Percentiles rank a stretch among this genome's conserved stretches.
Conservation (phyloP, 1,140 invertebrate genomes). For the Drosophila pseudoobscura region DNA sequence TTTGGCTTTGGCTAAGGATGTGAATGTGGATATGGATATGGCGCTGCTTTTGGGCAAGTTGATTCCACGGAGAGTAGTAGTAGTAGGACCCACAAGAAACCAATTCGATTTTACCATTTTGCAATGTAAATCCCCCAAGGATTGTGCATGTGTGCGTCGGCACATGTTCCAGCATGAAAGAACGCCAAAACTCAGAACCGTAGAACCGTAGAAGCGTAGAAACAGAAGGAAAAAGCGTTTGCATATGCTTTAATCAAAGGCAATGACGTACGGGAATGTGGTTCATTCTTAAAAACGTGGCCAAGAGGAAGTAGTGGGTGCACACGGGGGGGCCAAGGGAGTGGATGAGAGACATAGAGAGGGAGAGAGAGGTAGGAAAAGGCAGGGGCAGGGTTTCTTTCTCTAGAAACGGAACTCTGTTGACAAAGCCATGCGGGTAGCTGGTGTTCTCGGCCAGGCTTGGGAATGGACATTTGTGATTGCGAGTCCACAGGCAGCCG, state of each 20-base stretch:
- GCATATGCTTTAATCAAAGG: conserved; percentile 75
- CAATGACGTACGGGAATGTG: conserved; percentile 72
- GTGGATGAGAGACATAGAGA: not conserved
- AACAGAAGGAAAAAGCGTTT: conserved; percentile 39
- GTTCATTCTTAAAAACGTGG: conserved; percentile 72
- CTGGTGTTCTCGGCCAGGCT: conserved; percentile 14
- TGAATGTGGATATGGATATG: no score
- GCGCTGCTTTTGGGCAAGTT: conserved; percentile 29
- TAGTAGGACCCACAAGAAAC: conserved; percentile 21
- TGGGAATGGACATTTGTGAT: conserved; percentile 43
- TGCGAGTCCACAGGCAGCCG: conserved; percentile 24
- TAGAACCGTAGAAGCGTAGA: conserved; percentile 13
- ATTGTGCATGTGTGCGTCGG: conserved; percentile 16
- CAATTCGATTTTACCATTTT: conserved; percentile 60
- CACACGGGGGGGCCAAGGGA: not conserved
- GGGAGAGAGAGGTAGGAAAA: not conserved
- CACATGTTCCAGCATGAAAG: conserved; percentile 27
- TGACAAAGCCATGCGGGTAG: conserved; percentile 59
- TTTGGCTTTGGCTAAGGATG: no score
- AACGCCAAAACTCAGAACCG: conserved; percentile 2
- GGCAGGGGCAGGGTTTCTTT: conserved; percentile 3
- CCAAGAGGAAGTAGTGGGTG: conserved; percentile 25
- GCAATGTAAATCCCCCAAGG: conserved; percentile 43
- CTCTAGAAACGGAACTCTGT: conserved; percentile 52
- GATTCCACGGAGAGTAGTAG: not conserved